These are phyloP conservation scores for Selenia dentaria DNA, from an alignment of 2,888 invertebrate species.

Conservation along the genomic window DNA sequence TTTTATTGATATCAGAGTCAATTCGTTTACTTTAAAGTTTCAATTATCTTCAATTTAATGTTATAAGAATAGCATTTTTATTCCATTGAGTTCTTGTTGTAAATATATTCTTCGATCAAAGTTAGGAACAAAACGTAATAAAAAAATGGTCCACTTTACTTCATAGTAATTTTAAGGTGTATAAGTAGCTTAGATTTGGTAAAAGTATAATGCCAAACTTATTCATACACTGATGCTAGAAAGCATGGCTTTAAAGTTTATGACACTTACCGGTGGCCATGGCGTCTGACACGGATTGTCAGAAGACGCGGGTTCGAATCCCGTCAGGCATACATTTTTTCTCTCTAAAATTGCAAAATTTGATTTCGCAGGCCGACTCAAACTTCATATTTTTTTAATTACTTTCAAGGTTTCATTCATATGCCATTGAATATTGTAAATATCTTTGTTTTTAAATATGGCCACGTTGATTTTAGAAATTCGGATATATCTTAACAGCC, in stretches of 20 bases:
- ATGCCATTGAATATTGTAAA: slow-evolving; percentile 73
- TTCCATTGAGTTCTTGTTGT: slow-evolving; percentile 45
- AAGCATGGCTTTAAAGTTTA: slow-evolving; percentile 68
- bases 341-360: too few species aligned
- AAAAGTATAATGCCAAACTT: slow-evolving; percentile 68
- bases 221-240: slow-evolving; percentile 60
- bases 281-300: too few species aligned
- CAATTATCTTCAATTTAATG: slow-evolving; percentile 4
- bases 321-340: too few species aligned
- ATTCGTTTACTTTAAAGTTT: neutral
- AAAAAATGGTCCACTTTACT: slow-evolving; percentile 80
- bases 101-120: slow-evolving; percentile 59
- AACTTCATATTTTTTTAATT: too few species aligned
- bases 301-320: too few species aligned
- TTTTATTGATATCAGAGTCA: neutral
- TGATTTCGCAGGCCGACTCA: too few species aligned
- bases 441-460: slow-evolving; percentile 63
- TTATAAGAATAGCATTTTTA: slow-evolving; percentile 18
- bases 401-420: slow-evolving; percentile 62
- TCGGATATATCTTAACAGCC: slow-evolving; percentile 23
- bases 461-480: slow-evolving; percentile 33
- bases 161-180: slow-evolving; percentile 68
- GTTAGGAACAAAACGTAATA: slow-evolving; percentile 65
- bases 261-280: too few species aligned
- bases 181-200: slow-evolving; percentile 54